phyloP scores from a whole-genome alignment of 2,113 vertebrate species.

The Callipepla squamata region DNA sequence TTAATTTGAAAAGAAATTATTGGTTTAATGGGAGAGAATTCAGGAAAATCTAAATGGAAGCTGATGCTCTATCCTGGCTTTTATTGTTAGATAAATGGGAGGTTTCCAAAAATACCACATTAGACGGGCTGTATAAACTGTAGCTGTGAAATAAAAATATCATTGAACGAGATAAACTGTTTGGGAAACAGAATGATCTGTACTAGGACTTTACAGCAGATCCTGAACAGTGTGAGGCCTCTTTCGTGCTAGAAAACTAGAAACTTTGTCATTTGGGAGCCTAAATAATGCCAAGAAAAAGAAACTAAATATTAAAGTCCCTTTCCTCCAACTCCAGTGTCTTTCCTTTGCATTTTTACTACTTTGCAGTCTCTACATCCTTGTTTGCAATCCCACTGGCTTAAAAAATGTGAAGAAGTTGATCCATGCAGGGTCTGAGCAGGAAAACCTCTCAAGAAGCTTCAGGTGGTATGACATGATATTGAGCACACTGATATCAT shows the following conservation, averaged over 20 bases:
- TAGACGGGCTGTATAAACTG: constrained; percentile 45
- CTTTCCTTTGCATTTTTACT: constrained; percentile 31
- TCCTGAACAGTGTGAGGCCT: constrained; percentile 49
- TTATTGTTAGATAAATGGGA: constrained; percentile 43
- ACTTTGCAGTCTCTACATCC: constrained; percentile 18
- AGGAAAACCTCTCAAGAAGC: constrained; percentile 49
- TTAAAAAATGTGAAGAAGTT: constrained; percentile 28
- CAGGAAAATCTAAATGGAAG: constrained; percentile 51
- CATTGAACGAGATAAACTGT: constrained; percentile 57
- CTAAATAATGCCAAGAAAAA: constrained; percentile 71
- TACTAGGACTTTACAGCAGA: constrained; percentile 49
- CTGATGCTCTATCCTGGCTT: constrained; percentile 20
- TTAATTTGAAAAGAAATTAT: constrained; percentile 7
- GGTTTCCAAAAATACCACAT: constrained; percentile 64
- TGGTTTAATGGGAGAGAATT: constrained; percentile 45
- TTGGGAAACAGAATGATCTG: constrained; percentile 59
- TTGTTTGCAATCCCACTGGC: constrained; percentile 19
- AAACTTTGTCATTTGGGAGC: constrained; percentile 56
- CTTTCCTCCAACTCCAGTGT: constrained; percentile 3
- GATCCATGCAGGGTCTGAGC: not conserved
- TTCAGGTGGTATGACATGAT: constrained; percentile 25
- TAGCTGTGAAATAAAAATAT: constrained; percentile 47
- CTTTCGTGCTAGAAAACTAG: constrained; percentile 55
- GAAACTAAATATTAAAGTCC: constrained; percentile 61
- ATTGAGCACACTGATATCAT: constrained; percentile 24